Base-by-base conservation (phyloP, 64 coral and sea anemone species). In the Cladopsammia gracilis region DNA sequence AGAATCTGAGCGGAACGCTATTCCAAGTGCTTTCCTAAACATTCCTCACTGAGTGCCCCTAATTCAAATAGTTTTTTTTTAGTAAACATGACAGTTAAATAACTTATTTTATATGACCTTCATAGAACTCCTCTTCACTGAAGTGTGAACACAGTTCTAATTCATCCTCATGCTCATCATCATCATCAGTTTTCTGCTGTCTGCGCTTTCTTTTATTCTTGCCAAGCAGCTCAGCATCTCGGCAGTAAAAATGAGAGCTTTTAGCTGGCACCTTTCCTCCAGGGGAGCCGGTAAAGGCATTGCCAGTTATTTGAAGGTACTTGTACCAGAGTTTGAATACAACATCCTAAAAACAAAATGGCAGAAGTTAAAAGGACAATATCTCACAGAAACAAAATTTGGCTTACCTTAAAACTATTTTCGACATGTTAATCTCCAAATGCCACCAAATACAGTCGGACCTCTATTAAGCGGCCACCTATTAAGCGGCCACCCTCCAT, bases 111-210 rank as follows among this genome's bases (percentile, higher is more conserved):
- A 34, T 34, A 34, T 34, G 34, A 34, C 95, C 95, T 92, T 96
- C 77, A 61, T 85, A 85, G 81, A 96, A 93, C 24, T 96, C 90
- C 84, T 93, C 95, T 62, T 88, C 78, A 34, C 86, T 74, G 16
- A 96, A 68, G 45, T 96, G 85, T 59, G 95, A 96, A 48, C 95
- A 83, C 71, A 96, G 64, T 79, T 96, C 95, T 62, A 96, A 79
- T 49, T 80, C 90, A 86, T 96, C 95, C 4, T 25, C 10, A 24
- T 73, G 25, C 23, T 83, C 86, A 0, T 89, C 76, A 45, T 73
- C 86, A 19, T 73, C 42, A 22, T 11, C 3, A 7, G 8, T 47
- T 42, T 89, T 66, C 57, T 82, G 57, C 79, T 58, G 19, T 50
- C 60, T 15, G 14, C 80, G 48, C 6, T 70, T 78, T 77, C 78